Conservation (phyloP, 2,888 invertebrate species). For the Ceratothoa steindachneri region DNA sequence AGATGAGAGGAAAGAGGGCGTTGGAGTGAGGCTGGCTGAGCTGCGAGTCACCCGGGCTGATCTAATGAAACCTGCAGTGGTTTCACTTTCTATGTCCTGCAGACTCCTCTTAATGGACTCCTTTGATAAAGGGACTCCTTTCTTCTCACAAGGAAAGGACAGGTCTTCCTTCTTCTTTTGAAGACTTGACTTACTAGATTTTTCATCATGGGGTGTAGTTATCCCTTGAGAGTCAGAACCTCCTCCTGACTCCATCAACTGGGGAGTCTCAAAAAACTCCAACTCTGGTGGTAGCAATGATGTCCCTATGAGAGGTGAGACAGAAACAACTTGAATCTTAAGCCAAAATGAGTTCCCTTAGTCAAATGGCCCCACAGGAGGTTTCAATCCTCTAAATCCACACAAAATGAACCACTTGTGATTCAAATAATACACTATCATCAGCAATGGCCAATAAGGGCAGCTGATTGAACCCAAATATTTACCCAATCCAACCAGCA, state of each 20-base stretch:
- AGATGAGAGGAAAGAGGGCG: constrained; percentile 9
- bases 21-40: background rate
- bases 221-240: background rate
- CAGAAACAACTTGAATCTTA: no score
- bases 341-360: no score
- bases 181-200: background rate
- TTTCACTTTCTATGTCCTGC: constrained; percentile 15
- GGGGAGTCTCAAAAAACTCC: constrained; percentile 62
- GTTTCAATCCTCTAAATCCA: no score
- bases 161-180: background rate
- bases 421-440: no score
- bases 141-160: background rate
- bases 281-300: constrained; percentile 67
- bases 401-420: no score
- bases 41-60: constrained; percentile 33
- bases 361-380: no score
- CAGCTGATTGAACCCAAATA: no score
- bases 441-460: no score
- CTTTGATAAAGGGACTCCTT: constrained; percentile 4
- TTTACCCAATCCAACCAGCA: no score
- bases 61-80: background rate
- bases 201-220: background rate
- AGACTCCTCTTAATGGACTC: constrained; percentile 34
- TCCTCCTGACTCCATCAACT: constrained; percentile 25
- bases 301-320: constrained; percentile 57